Conservation (phyloP, 2,113 vertebrate species). For the Narcine bancroftii region DNA sequence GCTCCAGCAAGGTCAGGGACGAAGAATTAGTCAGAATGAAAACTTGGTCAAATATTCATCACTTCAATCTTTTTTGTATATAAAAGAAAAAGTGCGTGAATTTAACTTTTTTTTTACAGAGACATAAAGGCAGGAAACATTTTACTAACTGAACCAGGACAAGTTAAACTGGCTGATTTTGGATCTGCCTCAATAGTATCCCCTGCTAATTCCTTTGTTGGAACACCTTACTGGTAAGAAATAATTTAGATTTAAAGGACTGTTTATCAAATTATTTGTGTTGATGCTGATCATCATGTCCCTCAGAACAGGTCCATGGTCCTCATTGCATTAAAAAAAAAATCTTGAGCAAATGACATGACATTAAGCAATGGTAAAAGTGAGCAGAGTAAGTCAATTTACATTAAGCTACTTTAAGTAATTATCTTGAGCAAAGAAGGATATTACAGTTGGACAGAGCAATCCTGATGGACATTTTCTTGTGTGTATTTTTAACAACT, state of each 20-base stretch:
- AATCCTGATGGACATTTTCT: background rate
- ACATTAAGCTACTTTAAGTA: background rate
- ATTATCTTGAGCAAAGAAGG: background rate
- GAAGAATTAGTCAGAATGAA: background rate
- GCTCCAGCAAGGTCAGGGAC: no score
- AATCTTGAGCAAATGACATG: background rate
- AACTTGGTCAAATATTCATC: background rate
- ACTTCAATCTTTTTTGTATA: no score
- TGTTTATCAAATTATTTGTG: background rate
- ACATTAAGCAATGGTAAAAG: background rate
- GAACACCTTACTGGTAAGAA: constrained; percentile 94
- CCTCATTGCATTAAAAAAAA: background rate
- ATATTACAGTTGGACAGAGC: background rate
- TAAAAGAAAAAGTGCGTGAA: background rate
- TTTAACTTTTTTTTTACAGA: constrained; percentile 51
- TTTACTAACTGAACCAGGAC: constrained; percentile 93
- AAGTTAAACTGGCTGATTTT: constrained; percentile 96
- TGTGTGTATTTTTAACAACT: no score
- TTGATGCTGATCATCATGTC: no score
- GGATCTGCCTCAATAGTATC: constrained; percentile 94
- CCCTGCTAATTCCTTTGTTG: constrained; percentile 97
- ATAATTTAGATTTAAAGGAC: background rate
- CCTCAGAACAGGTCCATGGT: background rate
- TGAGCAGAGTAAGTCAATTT: background rate
- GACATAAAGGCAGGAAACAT: constrained; percentile 99